A percentile compares a stretch with the other conserved stretches of the same genome.
Conservation (phyloP, 2,888 invertebrate species). For the Andrena hattorfiana region DNA sequence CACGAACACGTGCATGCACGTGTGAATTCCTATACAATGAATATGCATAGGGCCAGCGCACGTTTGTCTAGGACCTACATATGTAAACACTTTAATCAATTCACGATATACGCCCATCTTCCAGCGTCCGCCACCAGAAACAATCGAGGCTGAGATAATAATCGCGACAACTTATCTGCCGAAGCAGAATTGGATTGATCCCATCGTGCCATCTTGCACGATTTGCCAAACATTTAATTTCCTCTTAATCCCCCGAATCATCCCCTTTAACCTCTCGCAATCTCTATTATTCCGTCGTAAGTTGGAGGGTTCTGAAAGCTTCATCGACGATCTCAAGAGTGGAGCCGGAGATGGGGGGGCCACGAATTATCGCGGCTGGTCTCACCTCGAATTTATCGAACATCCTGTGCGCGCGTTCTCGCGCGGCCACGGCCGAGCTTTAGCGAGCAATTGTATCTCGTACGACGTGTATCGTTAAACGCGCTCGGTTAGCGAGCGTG, state of each 20-base stretch:
- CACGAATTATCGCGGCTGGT: constrained; percentile 46
- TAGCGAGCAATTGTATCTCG: constrained; percentile 48
- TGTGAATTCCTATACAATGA: constrained; percentile 61
- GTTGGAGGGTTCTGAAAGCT: background rate
- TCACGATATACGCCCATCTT: background rate
- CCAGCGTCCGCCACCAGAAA: background rate
- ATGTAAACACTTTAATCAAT: constrained; percentile 56
- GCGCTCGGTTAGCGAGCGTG: constrained; percentile 61
- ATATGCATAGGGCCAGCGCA: constrained; percentile 48
- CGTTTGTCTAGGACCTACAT: constrained; percentile 54
- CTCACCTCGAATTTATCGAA: constrained; percentile 54
- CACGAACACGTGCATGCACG: constrained; percentile 6
- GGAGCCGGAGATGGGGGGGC: background rate
- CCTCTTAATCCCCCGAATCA: too few relatives aligned
- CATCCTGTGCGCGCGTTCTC: constrained; percentile 42
- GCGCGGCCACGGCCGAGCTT: constrained; percentile 40
- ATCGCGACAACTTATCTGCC: too few relatives aligned
- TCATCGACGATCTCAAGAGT: constrained; percentile 18
- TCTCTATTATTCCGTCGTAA: background rate
- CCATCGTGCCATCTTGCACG: too few relatives aligned
- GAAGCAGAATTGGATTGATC: too few relatives aligned
- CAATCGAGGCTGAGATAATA: constrained; percentile 1
- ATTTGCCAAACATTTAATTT: too few relatives aligned
- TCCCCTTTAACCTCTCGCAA: too few relatives aligned
- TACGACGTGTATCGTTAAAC: constrained; percentile 62